Evolutionary conservation across 2,113 vertebrate species (phyloP).

Genomic region (Charina bottae): DNA sequence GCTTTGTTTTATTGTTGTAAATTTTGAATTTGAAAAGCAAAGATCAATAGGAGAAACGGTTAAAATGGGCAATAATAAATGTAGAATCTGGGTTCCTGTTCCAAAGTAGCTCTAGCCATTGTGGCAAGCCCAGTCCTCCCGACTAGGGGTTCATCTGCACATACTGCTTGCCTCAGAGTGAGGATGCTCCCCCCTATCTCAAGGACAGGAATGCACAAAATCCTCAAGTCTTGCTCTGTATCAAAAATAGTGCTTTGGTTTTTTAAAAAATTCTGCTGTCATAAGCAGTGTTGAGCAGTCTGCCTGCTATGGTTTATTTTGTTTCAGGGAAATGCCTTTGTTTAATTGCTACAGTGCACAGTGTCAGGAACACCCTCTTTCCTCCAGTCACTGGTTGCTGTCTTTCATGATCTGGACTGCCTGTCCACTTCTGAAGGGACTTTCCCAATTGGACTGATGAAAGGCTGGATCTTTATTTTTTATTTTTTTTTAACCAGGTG

Average conservation of each 20-base stretch:
- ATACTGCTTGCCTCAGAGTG: not conserved
- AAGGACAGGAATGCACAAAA: too few species aligned
- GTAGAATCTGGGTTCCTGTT: not conserved
- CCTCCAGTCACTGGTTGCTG: not conserved
- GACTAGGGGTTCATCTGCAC: not conserved
- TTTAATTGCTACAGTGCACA: not conserved
- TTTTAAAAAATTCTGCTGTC: too few species aligned
- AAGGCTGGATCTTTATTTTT: not conserved
- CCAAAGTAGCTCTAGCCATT: not conserved
- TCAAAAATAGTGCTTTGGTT: too few species aligned
- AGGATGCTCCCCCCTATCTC: not conserved
- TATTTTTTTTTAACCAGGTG: too few species aligned
- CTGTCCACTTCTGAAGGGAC: not conserved
- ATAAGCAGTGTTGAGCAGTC: too few species aligned
- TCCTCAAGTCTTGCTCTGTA: too few species aligned
- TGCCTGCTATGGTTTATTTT: not conserved
- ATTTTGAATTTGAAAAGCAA: conserved; percentile 9
- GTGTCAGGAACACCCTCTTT: not conserved
- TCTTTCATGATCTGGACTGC: not conserved
- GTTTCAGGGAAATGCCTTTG: not conserved
- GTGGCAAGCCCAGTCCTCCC: too few species aligned
- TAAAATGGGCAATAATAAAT: not conserved
- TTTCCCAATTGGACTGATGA: not conserved
- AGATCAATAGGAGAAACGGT: not conserved
- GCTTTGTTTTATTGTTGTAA: not conserved